A percentile compares a stretch with the other conserved stretches of the same genome.
Evolutionary conservation across 2,113 vertebrate genomes (phyloP).

Genomic region (Eurystomus gularis): DNA sequence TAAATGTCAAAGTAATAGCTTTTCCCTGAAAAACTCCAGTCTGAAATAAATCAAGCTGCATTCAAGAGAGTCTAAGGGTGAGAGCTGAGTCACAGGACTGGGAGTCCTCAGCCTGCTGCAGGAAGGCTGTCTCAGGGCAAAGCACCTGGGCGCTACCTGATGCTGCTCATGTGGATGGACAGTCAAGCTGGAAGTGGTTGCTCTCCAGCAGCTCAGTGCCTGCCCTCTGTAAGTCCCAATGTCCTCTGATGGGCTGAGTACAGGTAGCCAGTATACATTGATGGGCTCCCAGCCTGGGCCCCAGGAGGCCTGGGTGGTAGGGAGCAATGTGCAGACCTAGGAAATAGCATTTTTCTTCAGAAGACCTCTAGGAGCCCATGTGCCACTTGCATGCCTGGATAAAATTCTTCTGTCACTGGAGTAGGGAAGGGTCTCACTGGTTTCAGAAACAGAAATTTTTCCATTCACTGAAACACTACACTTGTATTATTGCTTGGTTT

Average conservation of each 20-base stretch:
- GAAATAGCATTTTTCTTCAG: background rate
- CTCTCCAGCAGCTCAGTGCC: accelerated
- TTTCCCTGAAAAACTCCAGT: background rate
- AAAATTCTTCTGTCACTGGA: background rate
- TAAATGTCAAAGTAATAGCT: background rate
- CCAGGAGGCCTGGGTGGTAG: accelerated
- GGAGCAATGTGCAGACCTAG: background rate
- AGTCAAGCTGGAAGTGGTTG: accelerated
- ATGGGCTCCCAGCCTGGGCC: background rate
- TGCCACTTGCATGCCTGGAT: background rate
- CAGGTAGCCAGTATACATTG: background rate
- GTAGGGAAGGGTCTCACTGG: background rate
- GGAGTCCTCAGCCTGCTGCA: background rate
- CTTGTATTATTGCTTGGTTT: background rate
- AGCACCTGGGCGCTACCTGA: background rate
- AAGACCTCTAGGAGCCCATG: background rate
- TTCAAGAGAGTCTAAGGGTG: background rate
- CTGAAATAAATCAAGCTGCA: background rate
- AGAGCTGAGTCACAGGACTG: background rate
- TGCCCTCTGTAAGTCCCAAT: background rate
- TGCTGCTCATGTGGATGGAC: background rate
- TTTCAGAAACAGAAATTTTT: conserved; percentile 11
- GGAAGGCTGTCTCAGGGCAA: background rate
- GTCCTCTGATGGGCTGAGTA: accelerated
- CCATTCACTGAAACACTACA: background rate